A percentile compares a stretch with the other conserved stretches of the same genome.
These are phyloP conservation scores for Catostomus latipinnis DNA, from an alignment of 2,797 vertebrate genomes.

Conservation along the genomic window DNA sequence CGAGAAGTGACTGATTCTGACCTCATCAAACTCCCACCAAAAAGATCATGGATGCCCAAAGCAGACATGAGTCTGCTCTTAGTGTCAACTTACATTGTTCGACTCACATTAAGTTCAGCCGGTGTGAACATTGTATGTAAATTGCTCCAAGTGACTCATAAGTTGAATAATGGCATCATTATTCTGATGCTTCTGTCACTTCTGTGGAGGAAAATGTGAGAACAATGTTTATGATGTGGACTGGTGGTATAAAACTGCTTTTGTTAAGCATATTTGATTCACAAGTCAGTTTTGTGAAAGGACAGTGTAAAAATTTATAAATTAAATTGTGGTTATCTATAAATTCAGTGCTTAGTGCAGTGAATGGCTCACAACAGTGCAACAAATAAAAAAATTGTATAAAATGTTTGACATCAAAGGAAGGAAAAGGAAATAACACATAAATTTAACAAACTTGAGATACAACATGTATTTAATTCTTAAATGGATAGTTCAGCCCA, in stretches of 20 bases:
- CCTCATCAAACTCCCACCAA: conserved; percentile 47
- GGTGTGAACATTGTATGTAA: conserved; percentile 4
- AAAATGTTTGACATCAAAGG: too few relatives aligned
- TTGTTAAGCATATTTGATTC: background rate
- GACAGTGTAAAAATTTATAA: background rate
- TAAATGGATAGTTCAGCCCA: too few relatives aligned
- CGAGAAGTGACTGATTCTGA: conserved; percentile 58
- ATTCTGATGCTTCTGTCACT: conserved; percentile 12
- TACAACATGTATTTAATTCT: too few relatives aligned
- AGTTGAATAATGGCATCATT: conserved; percentile 17
- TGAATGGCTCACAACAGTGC: too few relatives aligned
- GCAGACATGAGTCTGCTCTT: conserved; percentile 45
- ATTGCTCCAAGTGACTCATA: background rate
- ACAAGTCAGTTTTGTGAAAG: background rate
- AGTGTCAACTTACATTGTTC: conserved; percentile 36
- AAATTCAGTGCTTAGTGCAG: background rate
- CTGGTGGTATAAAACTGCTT: background rate
- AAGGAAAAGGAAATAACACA: too few relatives aligned
- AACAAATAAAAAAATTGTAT: too few relatives aligned
- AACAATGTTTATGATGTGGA: conserved; percentile 11
- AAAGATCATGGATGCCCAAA: conserved; percentile 39
- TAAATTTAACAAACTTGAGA: too few relatives aligned
- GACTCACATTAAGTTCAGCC: conserved; percentile 5
- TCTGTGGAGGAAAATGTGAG: background rate
- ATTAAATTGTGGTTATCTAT: background rate